These are phyloP conservation scores for Lutjanus campechanus DNA, from an alignment of 2,797 vertebrate species.

Conservation along the genomic window DNA sequence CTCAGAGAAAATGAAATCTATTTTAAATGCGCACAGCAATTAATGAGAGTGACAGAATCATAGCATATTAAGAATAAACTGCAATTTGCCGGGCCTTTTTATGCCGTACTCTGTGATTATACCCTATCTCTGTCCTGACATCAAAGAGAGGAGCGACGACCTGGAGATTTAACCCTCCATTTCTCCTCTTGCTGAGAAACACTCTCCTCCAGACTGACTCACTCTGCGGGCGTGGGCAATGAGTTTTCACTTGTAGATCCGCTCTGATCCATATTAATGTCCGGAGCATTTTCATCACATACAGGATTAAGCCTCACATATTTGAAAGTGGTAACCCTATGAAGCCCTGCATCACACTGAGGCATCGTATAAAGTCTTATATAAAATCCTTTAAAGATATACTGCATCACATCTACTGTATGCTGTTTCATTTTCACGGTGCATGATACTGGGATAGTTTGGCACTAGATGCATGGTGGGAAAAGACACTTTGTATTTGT, in stretches of 20 bases:
- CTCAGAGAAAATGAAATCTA: slow-evolving; percentile 52
- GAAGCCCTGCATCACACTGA: slow-evolving; percentile 16
- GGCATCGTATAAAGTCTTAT: slow-evolving; percentile 11
- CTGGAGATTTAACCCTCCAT: slow-evolving; percentile 70
- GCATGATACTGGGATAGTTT: background rate
- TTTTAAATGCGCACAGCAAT: slow-evolving; percentile 59
- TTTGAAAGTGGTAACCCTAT: slow-evolving; percentile 49
- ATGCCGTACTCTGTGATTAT: slow-evolving; percentile 59
- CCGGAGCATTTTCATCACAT: slow-evolving; percentile 64
- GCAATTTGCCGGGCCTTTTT: slow-evolving; percentile 51
- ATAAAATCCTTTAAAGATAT: slow-evolving; percentile 23
- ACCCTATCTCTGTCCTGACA: slow-evolving; percentile 56
- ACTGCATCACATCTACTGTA: background rate
- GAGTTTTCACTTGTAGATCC: slow-evolving; percentile 58
- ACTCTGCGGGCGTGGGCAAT: slow-evolving; percentile 46
- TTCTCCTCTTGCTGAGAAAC: slow-evolving; percentile 57
- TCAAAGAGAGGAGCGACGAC: slow-evolving; percentile 67
- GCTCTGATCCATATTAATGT: slow-evolving; percentile 74
- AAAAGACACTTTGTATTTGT: background rate
- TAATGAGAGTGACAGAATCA: slow-evolving; percentile 65
- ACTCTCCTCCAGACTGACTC: slow-evolving; percentile 49
- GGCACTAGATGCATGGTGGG: background rate
- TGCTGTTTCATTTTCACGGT: slow-evolving; percentile 9
- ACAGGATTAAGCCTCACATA: slow-evolving; percentile 50
- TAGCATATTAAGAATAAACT: slow-evolving; percentile 58